phyloP scores from a whole-genome alignment of 2,888 invertebrate genomes.

The Apotomis betuletana region DNA sequence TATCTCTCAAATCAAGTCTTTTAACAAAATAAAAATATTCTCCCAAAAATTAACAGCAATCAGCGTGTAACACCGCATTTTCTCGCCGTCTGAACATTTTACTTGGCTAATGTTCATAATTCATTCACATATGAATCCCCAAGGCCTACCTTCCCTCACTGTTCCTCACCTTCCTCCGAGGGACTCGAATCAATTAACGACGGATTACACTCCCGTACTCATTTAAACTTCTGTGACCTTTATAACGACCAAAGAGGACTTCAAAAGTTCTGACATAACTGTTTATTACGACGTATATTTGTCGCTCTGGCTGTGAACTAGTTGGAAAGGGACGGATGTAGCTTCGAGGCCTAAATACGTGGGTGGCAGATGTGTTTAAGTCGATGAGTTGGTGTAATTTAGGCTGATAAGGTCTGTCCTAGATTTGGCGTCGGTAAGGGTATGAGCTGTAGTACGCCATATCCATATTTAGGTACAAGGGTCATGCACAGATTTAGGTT shows the following conservation, averaged over 20 bases:
- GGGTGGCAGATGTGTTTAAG: background rate
- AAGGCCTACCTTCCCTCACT: conserved; percentile 19
- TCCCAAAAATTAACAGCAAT: background rate
- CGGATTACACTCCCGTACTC: conserved; percentile 57
- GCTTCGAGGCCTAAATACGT: background rate
- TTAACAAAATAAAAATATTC: background rate
- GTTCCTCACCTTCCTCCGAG: conserved; percentile 52
- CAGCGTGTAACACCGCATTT: conserved; percentile 3
- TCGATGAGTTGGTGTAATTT: background rate
- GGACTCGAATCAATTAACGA: conserved; percentile 68
- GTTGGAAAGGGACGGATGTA: background rate
- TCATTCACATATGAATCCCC: conserved; percentile 20
- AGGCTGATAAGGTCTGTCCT: background rate
- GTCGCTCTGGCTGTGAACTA: background rate
- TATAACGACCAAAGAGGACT: conserved; percentile 63
- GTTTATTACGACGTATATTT: background rate
- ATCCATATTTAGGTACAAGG: too few relatives aligned
- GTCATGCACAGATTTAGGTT: too few relatives aligned
- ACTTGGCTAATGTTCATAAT: conserved; percentile 40
- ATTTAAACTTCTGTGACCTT: conserved; percentile 71
- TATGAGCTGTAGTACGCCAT: too few relatives aligned
- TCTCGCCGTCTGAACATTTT: conserved; percentile 7
- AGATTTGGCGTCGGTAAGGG: background rate
- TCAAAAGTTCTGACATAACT: conserved; percentile 45
- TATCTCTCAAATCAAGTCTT: background rate